Percentiles rank a stretch among this genome's conserved stretches.
Evolutionary conservation across 2,888 invertebrate species (phyloP).

Genomic region (Glaucopsyche alexis): DNA sequence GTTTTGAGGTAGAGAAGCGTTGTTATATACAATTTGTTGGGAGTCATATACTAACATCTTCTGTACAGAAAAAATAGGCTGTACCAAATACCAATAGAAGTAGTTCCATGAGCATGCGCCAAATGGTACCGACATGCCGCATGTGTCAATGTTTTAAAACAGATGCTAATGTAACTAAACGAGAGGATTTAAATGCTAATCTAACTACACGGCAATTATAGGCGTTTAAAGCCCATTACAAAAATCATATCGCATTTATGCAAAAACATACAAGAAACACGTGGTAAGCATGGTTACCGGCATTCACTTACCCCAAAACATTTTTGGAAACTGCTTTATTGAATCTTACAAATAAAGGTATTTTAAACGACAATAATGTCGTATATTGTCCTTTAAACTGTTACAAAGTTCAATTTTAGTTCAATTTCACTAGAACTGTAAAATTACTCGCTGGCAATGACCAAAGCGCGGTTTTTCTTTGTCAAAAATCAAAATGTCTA

Average conservation of each 20-base stretch:
- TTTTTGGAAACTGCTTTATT: conserved; percentile 38
- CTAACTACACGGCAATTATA: background rate
- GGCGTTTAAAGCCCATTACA: background rate
- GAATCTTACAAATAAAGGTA: background rate
- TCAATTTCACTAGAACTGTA: background rate
- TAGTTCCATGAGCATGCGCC: conserved; percentile 22
- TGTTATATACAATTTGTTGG: no score
- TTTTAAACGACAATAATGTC: conserved; percentile 10
- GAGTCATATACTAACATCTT: background rate
- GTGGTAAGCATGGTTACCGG: conserved; percentile 53
- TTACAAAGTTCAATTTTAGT: background rate
- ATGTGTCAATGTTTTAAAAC: background rate
- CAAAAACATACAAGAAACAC: conserved; percentile 48
- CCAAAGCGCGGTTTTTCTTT: conserved; percentile 18
- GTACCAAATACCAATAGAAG: background rate
- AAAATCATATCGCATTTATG: background rate
- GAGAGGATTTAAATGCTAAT: background rate
- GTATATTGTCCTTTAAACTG: background rate
- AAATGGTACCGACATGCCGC: background rate
- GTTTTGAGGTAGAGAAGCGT: no score
- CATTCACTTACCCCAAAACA: conserved; percentile 74
- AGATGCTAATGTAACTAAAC: background rate
- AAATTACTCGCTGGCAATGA: background rate
- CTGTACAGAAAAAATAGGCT: background rate
- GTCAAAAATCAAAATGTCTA: background rate